These are phyloP conservation scores for Danio choprae DNA, from an alignment of 2,797 vertebrate genomes.

Conservation along the genomic window DNA sequence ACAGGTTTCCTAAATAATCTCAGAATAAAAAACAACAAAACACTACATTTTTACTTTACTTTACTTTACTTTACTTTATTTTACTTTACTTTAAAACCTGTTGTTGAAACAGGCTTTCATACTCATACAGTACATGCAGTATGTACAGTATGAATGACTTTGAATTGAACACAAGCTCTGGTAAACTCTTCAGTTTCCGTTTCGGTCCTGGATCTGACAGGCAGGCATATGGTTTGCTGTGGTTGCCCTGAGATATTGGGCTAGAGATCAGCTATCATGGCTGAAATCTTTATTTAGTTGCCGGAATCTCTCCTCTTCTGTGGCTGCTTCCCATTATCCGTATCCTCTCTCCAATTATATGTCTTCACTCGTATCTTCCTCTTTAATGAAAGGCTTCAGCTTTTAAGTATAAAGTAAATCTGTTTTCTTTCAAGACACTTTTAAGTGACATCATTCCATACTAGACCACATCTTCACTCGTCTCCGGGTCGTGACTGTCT, in stretches of 20 bases:
- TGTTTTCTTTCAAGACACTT: constrained; percentile 9
- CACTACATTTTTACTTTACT: no score
- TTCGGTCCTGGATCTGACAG: constrained; percentile 33
- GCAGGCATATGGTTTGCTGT: constrained; percentile 49
- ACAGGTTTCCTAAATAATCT: no score
- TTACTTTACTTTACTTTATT: no score
- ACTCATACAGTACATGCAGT: background rate
- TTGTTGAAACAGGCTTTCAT: background rate
- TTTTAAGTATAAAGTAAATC: constrained; percentile 5
- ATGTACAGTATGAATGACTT: background rate
- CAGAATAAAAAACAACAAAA: no score
- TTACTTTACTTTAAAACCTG: no score
- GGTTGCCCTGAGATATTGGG: constrained; percentile 35
- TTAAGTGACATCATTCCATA: constrained; percentile 7
- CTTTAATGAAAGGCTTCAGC: constrained; percentile 30
- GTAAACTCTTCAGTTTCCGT: constrained; percentile 15
- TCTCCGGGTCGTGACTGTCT: background rate
- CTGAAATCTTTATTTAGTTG: constrained; percentile 49
- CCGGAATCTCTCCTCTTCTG: constrained; percentile 20
- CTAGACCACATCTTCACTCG: background rate
- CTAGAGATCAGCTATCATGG: constrained; percentile 23
- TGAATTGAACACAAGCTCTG: background rate
- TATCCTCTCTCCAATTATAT: constrained; percentile 36
- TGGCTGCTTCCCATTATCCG: constrained; percentile 37
- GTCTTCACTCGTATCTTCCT: constrained; percentile 19